Percentiles rank a stretch among this genome's conserved stretches.
These are phyloP conservation scores for Thecocarcelia acutangulata DNA, from an alignment of 2,888 invertebrate species.

Conservation along the genomic window DNA sequence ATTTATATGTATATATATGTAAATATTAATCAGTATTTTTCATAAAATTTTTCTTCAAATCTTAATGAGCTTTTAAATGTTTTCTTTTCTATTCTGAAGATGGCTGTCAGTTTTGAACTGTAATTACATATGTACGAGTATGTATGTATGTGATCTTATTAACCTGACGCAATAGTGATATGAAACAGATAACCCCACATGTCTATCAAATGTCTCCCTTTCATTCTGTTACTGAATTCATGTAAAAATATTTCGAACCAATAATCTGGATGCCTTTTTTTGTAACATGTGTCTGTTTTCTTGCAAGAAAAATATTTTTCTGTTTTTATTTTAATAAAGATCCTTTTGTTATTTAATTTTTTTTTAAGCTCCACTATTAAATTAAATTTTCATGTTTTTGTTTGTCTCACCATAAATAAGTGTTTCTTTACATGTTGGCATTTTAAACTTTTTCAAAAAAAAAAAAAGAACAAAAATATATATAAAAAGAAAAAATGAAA, in stretches of 20 bases:
- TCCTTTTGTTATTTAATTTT: slow-evolving; percentile 22
- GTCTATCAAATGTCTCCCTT: slow-evolving; percentile 57
- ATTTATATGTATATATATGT: not conserved
- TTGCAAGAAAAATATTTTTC: not conserved
- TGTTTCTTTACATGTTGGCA: slow-evolving; percentile 28
- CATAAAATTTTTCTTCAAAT: not conserved
- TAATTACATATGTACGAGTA: no score
- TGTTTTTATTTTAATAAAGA: slow-evolving; percentile 16
- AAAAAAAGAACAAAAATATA: not conserved
- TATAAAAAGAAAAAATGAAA: slow-evolving; percentile 6
- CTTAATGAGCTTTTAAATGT: slow-evolving; percentile 64
- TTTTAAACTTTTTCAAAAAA: slow-evolving; percentile 1
- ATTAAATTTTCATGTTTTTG: slow-evolving; percentile 59
- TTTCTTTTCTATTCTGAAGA: slow-evolving; percentile 40
- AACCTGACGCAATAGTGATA: slow-evolving; percentile 48
- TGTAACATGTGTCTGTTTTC: slow-evolving; percentile 31
- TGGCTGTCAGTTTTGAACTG: slow-evolving; percentile 59
- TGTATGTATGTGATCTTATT: slow-evolving; percentile 53
- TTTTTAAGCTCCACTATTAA: slow-evolving; percentile 23
- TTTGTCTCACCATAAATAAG: slow-evolving; percentile 8
- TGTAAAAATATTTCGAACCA: not conserved
- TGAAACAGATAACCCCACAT: slow-evolving; percentile 58
- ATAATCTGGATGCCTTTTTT: not conserved
- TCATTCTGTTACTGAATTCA: not conserved
- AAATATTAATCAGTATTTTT: slow-evolving; percentile 47